Percentiles rank a stretch among this genome's conserved stretches.
phyloP scores from a whole-genome alignment of 37 sponge, comb jelly and placozoan species.

The Dysidea cf. avara region DNA sequence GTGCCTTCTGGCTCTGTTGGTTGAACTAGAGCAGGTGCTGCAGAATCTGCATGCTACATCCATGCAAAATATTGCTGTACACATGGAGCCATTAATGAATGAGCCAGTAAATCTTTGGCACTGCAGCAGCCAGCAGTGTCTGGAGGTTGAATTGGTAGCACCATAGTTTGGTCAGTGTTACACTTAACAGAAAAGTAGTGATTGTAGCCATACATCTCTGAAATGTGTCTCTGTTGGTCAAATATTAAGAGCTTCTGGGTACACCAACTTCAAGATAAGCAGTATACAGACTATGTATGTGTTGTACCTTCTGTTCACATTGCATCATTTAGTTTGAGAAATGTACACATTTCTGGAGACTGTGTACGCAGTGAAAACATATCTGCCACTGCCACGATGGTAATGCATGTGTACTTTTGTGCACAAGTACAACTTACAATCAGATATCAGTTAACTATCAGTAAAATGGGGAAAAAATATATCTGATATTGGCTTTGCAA shows the following conservation, averaged over 20 bases:
- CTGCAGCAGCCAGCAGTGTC: neutral
- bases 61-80: too few species aligned
- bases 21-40: too few species aligned
- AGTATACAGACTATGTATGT: neutral
- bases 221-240: conserved; percentile 65
- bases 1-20: too few species aligned
- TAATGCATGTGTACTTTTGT: too few species aligned
- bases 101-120: too few species aligned
- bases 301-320: conserved; percentile 73
- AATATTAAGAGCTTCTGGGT: conserved; percentile 62
- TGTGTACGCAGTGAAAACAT: conserved; percentile 62
- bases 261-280: conserved; percentile 42
- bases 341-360: conserved; percentile 75
- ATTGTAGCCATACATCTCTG: conserved; percentile 36
- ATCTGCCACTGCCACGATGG: too few species aligned
- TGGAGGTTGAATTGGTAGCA: conserved; percentile 27
- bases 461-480: too few species aligned
- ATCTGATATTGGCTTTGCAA: too few species aligned
- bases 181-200: conserved; percentile 53
- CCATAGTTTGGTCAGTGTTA: conserved; percentile 23
- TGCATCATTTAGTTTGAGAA: conserved; percentile 71
- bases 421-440: too few species aligned
- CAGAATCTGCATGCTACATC: too few species aligned
- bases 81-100: too few species aligned
- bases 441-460: too few species aligned